Base-by-base conservation (phyloP, 2,888 invertebrate species). In the Hydrotaea diabolus region DNA sequence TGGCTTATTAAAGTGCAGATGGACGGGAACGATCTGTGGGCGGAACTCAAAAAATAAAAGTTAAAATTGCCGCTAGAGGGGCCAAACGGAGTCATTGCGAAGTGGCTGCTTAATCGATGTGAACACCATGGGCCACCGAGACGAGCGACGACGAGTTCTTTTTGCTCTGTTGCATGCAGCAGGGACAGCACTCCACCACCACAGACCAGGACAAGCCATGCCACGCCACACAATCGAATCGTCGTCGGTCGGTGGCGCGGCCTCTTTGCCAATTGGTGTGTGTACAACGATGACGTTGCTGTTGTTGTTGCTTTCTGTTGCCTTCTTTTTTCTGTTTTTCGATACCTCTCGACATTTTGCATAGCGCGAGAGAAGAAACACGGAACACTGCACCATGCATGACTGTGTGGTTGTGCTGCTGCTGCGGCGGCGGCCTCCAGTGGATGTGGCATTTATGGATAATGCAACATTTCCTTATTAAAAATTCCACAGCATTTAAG, bases 41-140 rank as follows among this genome's bases (percentile, higher is more conserved):
- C 87, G 86, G 87, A 87, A 86, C 87, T 86, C 85, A 75, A 88
- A 88, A 39, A 88, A 82, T 82, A 85, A 88, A 89, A 90, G 87
- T 88, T 88, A 88, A 89, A 90, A 89, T 87, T 89, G 89, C 88
- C 85, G 90, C 90, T 89, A 88, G 88, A 89, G 90, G 89, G 90
- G 88, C 85, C 46, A 69, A 21, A 59, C 69, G 46, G 23, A 69
- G 69, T 69, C 69, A 82, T 73, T 85, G 77, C 81, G 84, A 59
- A 84, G 81, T 81, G 81, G 78, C 77, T 82, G 82, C 69, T 80
- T 85, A 85, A 85, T 85, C 85, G 85, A 71, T 71, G 85, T 79
- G 77, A 77, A 82, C 84, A 76, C 76, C 66, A n/a, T n/a, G n/a
- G n/a, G n/a, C 31, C 31, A 31, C 31, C n/a, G 75, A 64, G 77